Base-by-base conservation (phyloP, 2,888 invertebrate genomes). In the Chymomyza fuscimana region DNA sequence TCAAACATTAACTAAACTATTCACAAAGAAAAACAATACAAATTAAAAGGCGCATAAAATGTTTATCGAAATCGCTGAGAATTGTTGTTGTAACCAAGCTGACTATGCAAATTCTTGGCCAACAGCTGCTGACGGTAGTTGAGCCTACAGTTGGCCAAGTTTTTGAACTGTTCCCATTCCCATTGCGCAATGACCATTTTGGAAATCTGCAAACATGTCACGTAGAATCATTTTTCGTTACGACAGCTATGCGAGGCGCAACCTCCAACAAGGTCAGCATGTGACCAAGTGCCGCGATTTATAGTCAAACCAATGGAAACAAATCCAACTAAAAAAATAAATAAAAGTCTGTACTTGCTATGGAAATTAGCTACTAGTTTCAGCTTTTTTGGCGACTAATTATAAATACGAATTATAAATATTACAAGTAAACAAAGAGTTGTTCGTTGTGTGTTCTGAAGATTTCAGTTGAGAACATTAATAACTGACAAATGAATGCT, bases 191-290 rank as follows among this genome's bases (percentile, higher is more conserved):
- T 32, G 32, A 32, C 32, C 32, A 32, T 7, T 32, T 46, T 12
- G 6, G 40, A 46, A 46, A 46, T 87, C 70, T 70, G 54, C 59
- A 84, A 79, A 66, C 88, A 79, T 78, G 83, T 84, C 83, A 84
- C 83, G 83, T 84, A 84, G 76, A 74, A 62, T 85, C 76, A 79
- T 81, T 88, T 86, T 77, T 72, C 75, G 86, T 75, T 84, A 84
- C 58, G 58, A 60, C 69, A 71, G 66, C 70, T 65, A 64, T n/a
- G 67, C 32, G 7, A 32, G 32, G 32, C 32, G 79, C 87, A 82
- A 83, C 88, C 88, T 83, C 79, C 88, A 70, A 76, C 82, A 83
- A 83, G 88, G 83, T 83, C 88, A 72, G 25, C 40, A 46, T 46
- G 40, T 46, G 40, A 46, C 22, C 58, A 58, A 58, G 58, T 25